These are phyloP conservation scores for Myiagra hebetior DNA, from an alignment of 2,113 vertebrate species.

Conservation along the genomic window DNA sequence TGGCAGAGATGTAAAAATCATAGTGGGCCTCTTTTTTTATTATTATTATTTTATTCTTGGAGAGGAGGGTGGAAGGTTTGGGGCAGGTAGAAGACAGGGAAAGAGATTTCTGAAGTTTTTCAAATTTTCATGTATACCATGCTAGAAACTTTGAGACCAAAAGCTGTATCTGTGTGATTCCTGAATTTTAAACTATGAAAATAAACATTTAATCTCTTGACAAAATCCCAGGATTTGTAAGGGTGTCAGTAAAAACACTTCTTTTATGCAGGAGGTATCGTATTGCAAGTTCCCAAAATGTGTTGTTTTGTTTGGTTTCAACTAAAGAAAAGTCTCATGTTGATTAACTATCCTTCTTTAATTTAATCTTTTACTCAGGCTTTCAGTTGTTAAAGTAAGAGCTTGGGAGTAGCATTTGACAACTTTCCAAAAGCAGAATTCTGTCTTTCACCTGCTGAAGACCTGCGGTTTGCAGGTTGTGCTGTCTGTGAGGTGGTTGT, in stretches of 20 bases:
- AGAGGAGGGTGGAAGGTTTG: accelerated
- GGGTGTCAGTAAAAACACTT: background rate
- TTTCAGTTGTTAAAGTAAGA: background rate
- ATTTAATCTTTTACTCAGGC: background rate
- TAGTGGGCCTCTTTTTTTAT: background rate
- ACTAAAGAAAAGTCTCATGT: background rate
- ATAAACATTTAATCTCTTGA: background rate
- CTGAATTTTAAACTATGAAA: background rate
- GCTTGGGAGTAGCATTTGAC: background rate
- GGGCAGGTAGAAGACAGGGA: background rate
- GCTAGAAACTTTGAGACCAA: background rate
- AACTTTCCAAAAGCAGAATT: background rate
- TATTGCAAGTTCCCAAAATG: background rate
- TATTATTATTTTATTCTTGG: background rate
- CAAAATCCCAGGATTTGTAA: background rate
- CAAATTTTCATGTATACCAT: background rate
- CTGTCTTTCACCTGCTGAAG: background rate
- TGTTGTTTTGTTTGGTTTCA: background rate
- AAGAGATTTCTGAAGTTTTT: background rate
- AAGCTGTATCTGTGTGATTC: background rate
- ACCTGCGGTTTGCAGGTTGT: background rate
- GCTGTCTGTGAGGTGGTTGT: background rate
- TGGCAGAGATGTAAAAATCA: background rate
- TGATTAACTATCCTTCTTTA: background rate
- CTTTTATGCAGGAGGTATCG: background rate